Evolutionary conservation across 2,797 vertebrate species (phyloP), one percentile per base, ranked within the genome.

Genomic region (Poeciliopsis paucimaculata): DNA sequence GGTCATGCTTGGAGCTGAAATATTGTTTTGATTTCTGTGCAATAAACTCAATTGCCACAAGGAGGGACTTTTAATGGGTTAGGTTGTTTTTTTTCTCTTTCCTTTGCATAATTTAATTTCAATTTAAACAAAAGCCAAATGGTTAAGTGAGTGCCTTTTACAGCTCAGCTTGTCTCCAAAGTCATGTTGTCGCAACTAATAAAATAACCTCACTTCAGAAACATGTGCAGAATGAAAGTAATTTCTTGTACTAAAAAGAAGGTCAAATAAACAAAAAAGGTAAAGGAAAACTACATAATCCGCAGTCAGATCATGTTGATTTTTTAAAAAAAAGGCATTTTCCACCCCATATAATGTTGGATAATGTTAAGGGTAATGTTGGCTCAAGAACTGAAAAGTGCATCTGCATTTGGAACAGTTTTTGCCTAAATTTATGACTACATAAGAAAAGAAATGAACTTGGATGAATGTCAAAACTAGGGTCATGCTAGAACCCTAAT

Each of bases 111-210:
- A 66, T 66, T 39, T 20, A 39, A 66, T 39, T 66, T 39, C 64
- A 6, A 13, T 45, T 71, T 71, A 74, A n/a, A 39, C 20, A 64
- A 72, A 83, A 68, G 5, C 20, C 31, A 51, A 45, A 23, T 8
- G 1, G 34, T 74, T 72, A 16, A 72, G 28, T 43, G n/a, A 11
- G 26, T n/a, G 41, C 20, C 12, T 75, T 71, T 74, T 7, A 62
- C 34, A 68, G 47, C 55, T 26, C 34, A 34, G 46, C 57, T 31
- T 66, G 11, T 57, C 71, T 79, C 26, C 20, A 76, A 34, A 81
- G 46, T 47, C 34, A 39, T 43, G 36, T 10, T 0, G 41, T 57
- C 41, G 70, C 64, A 76, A 31, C 36, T 72, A 23, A 71, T 76
- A 23, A 39, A 39, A 46, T 10, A 10, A 7, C 0, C 16, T 64